phyloP scores from a whole-genome alignment of 2,888 invertebrate species.

The Sussaba pulchella region DNA sequence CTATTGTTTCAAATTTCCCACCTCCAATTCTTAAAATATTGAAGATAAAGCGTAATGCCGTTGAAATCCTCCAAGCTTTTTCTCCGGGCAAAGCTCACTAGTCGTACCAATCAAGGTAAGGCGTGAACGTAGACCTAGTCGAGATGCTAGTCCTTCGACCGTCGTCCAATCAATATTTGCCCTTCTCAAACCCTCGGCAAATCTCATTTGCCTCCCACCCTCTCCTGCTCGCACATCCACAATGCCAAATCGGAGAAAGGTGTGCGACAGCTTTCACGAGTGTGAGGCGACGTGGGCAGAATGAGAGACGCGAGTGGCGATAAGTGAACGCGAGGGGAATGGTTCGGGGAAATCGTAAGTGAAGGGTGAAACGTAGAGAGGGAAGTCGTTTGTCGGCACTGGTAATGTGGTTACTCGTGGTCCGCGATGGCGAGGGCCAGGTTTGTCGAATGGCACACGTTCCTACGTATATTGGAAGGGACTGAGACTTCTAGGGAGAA shows the following conservation, averaged over 20 bases:
- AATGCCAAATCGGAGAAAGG: conserved; percentile 25
- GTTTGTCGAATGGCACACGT: neutral
- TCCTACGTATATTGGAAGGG: neutral
- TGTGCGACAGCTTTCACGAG: conserved; percentile 32
- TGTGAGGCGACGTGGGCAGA: conserved; percentile 31
- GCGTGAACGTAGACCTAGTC: neutral
- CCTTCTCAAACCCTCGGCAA: conserved; percentile 62
- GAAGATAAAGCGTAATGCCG: no score
- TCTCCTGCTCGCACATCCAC: conserved; percentile 16
- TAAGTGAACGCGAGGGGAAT: conserved; percentile 18
- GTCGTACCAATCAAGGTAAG: neutral
- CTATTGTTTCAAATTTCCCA: no score
- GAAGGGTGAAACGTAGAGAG: neutral
- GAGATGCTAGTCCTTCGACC: conserved; percentile 46
- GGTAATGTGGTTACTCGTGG: neutral
- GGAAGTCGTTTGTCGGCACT: conserved; percentile 6
- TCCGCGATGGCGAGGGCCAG: neutral
- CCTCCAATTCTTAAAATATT: no score
- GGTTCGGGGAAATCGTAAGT: conserved; percentile 41
- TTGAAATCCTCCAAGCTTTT: no score
- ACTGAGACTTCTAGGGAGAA: neutral
- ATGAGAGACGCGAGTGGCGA: conserved; percentile 30
- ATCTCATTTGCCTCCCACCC: no score
- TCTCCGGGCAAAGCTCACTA: neutral
- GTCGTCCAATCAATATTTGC: conserved; percentile 79